Evolutionary conservation across 2,797 vertebrate genomes (phyloP).

Genomic region (Acrossocheilus wenchowensis): DNA sequence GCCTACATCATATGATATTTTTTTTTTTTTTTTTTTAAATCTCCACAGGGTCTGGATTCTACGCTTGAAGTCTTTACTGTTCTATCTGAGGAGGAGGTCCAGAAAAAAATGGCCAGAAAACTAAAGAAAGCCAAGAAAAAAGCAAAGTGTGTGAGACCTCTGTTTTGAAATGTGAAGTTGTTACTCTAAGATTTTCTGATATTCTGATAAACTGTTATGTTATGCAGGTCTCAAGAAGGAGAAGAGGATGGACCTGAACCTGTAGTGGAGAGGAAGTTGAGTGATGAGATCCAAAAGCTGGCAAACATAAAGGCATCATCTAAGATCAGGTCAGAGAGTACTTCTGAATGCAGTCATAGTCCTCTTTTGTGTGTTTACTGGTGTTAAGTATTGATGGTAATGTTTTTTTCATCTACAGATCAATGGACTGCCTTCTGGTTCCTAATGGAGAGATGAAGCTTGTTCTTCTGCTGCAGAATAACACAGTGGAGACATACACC

Average conservation of each 20-base stretch:
- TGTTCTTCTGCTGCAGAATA: constrained; percentile 92
- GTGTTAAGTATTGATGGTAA: neutral
- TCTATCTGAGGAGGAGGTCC: constrained; percentile 85
- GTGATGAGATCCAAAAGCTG: constrained; percentile 87
- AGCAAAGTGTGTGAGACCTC: constrained; percentile 81
- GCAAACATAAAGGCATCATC: constrained; percentile 87
- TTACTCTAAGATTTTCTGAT: neutral
- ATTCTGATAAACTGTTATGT: constrained; percentile 16
- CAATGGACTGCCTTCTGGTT: constrained; percentile 84
- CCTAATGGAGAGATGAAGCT: constrained; percentile 90
- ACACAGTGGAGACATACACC: constrained; percentile 86
- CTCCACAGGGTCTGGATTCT: constrained; percentile 83
- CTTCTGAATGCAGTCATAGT: neutral
- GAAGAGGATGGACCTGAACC: constrained; percentile 65
- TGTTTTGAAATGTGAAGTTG: neutral
- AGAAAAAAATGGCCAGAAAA: constrained; percentile 88
- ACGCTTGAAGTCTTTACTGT: constrained; percentile 89
- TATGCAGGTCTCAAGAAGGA: constrained; percentile 76
- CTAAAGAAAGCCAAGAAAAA: constrained; percentile 91
- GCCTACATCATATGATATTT: neutral
- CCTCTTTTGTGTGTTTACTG: neutral
- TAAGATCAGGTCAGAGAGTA: constrained; percentile 88
- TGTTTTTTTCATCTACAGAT: constrained; percentile 74
- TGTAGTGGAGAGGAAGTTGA: constrained; percentile 74
- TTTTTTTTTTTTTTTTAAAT: too few relatives aligned